Evolutionary conservation across 2,113 vertebrate species (phyloP), one percentile per base, ranked within the genome.

Genomic region (Pelmatolapia mariae): DNA sequence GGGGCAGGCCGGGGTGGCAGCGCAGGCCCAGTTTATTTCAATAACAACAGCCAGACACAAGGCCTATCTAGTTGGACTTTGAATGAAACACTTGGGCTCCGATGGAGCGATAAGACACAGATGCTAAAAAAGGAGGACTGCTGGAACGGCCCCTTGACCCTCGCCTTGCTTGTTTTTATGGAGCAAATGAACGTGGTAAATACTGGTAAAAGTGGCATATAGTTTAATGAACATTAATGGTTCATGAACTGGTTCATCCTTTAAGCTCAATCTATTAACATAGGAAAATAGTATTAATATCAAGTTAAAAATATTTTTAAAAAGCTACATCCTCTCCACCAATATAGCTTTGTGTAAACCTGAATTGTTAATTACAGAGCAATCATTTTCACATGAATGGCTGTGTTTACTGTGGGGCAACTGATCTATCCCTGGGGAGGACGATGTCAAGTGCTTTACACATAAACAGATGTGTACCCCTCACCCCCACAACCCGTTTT

Each of bases 41-140:
- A 97, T 97, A 96, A 97, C 95, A 96, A 97, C 95, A 95, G 93
- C 85, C 93, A 94, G 94, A 96, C 96, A 97, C 95, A 94, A 90
- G 91, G 95, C 95, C 95, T 94, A 95, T 95, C 95, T 93, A 92
- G 93, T 95, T 94, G 73, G 89, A 94, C 92, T 95, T 92, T 96
- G 95, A 96, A 97, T 96, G 94, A 96, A 96, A 95, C 95, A 91
- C 95, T 94, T 93, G 95, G 94, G 85, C 94, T 92, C 93, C 89
- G 96, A 97, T 96, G 92, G 89, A 89, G 90, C 47, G 96, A 97
- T 96, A 96, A 97, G 89, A 90, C 92, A 90, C 95, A 96, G 95
- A 96, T 94, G 95, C 95, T 94, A 93, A 92, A 92, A 50, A 78
- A 84, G 63, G 82, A 83, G 40, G 73, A 79, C 61, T 19, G 89